Conservation (phyloP, 2,888 invertebrate species). For the Deroplatys truncata region DNA sequence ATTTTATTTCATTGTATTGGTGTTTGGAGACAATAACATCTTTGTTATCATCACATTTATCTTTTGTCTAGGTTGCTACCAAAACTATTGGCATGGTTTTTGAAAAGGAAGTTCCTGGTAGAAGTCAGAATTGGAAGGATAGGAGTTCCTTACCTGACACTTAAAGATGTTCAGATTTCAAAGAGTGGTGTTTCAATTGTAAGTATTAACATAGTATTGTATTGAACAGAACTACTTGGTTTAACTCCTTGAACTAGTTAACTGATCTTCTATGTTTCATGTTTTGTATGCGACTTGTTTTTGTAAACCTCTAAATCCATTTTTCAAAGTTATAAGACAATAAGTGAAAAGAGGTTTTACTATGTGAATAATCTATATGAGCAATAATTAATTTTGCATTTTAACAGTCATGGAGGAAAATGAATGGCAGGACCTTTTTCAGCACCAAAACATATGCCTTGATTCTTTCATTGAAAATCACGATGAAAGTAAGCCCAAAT, state of each 20-base stretch:
- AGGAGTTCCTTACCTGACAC: constrained; percentile 71
- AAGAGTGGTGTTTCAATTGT: constrained; percentile 76
- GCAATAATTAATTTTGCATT: too few relatives aligned
- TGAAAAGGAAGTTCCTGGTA: constrained; percentile 74
- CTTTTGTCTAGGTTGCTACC: constrained; percentile 64
- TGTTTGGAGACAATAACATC: too few relatives aligned
- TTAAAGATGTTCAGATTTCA: constrained; percentile 75
- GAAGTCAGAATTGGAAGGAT: constrained; percentile 77
- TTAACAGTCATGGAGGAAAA: too few relatives aligned
- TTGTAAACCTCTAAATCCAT: too few relatives aligned
- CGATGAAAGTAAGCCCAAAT: too few relatives aligned
- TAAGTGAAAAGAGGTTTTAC: too few relatives aligned
- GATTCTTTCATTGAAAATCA: too few relatives aligned
- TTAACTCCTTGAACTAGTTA: background rate
- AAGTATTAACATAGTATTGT: constrained; percentile 43
- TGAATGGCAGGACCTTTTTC: too few relatives aligned
- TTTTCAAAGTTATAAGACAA: too few relatives aligned
- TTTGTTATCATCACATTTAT: constrained; percentile 21
- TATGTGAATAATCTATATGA: too few relatives aligned
- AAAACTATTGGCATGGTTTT: constrained; percentile 70
- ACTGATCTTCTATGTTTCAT: background rate
- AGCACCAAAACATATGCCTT: too few relatives aligned
- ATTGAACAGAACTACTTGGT: background rate
- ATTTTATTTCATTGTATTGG: too few relatives aligned
- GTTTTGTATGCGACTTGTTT: background rate